Evolutionary conservation across 2,113 vertebrate species (phyloP).

Genomic region (Orycteropus afer): DNA sequence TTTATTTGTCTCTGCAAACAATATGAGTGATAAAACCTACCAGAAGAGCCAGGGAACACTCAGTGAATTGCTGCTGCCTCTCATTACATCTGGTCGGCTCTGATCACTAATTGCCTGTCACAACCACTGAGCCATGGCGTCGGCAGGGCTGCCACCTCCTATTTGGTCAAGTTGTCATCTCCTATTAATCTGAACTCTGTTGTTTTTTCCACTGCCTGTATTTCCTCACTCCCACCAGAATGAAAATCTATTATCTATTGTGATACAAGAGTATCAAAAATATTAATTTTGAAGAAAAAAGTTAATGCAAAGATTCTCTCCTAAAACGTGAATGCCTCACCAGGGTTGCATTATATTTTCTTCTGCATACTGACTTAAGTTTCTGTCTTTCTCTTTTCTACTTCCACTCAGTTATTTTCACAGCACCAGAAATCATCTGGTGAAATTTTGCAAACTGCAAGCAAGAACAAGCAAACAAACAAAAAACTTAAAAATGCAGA

Average conservation of each 20-base stretch:
- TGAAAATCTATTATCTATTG: slow-evolving; percentile 83
- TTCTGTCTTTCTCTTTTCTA: background rate
- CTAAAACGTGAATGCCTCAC: slow-evolving; percentile 62
- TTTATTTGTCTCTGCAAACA: slow-evolving; percentile 81
- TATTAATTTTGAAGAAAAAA: slow-evolving; percentile 79
- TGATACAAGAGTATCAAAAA: slow-evolving; percentile 73
- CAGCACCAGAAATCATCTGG: background rate
- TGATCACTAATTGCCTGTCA: slow-evolving; percentile 88
- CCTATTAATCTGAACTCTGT: slow-evolving; percentile 84
- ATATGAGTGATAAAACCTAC: slow-evolving; percentile 65
- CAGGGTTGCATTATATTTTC: slow-evolving; percentile 5
- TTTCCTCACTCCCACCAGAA: slow-evolving; percentile 77
- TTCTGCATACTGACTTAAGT: background rate
- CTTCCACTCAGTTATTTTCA: background rate
- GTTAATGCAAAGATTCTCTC: slow-evolving; percentile 58
- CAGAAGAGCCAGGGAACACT: slow-evolving; percentile 71
- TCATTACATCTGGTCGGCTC: slow-evolving; percentile 83
- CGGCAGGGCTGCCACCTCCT: slow-evolving; percentile 85
- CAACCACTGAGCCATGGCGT: slow-evolving; percentile 82
- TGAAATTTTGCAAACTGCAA: background rate
- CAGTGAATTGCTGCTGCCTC: slow-evolving; percentile 79
- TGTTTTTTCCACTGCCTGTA: slow-evolving; percentile 77
- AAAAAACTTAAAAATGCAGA: background rate
- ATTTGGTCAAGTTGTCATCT: slow-evolving; percentile 88
- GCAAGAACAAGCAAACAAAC: background rate